Evolutionary conservation across 2,888 invertebrate species (phyloP).

Genomic region (Tethea ocularis): DNA sequence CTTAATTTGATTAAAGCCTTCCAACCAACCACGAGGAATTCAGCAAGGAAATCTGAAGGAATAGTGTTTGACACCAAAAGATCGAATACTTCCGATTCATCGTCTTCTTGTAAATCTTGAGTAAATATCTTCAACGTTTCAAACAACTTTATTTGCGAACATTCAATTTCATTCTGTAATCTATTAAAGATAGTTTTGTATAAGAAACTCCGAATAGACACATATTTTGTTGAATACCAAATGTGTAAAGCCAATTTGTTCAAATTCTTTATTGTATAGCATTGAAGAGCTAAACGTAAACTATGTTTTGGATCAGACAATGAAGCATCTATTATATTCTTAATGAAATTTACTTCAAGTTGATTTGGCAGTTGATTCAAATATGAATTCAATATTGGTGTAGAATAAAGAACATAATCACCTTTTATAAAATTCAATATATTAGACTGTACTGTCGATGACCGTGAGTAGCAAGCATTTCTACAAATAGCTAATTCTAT

Average conservation of each 20-base stretch:
- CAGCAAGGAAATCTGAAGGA: not conserved
- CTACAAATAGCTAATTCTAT: not conserved
- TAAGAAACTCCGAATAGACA: not conserved
- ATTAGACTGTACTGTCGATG: not conserved
- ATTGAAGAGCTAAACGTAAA: not conserved
- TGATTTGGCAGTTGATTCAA: not conserved
- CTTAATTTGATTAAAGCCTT: not conserved
- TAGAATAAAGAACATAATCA: not conserved
- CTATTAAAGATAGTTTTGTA: not conserved
- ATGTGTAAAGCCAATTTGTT: not conserved
- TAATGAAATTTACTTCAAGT: not conserved
- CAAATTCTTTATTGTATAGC: not conserved
- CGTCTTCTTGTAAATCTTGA: not conserved
- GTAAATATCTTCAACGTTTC: not conserved
- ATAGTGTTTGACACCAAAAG: not conserved
- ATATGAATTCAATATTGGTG: not conserved
- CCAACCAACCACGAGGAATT: not conserved
- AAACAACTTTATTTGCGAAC: not conserved
- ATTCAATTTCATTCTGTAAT: not conserved
- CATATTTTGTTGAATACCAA: not conserved
- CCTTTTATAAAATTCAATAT: not conserved
- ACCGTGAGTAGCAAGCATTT: constrained; percentile 1
- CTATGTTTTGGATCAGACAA: not conserved
- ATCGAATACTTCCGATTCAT: not conserved
- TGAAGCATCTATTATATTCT: not conserved